Evolutionary conservation across 2,797 vertebrate genomes (phyloP), one percentile per base, ranked within the genome.

Genomic region (Cercopithecus petaurista): DNA sequence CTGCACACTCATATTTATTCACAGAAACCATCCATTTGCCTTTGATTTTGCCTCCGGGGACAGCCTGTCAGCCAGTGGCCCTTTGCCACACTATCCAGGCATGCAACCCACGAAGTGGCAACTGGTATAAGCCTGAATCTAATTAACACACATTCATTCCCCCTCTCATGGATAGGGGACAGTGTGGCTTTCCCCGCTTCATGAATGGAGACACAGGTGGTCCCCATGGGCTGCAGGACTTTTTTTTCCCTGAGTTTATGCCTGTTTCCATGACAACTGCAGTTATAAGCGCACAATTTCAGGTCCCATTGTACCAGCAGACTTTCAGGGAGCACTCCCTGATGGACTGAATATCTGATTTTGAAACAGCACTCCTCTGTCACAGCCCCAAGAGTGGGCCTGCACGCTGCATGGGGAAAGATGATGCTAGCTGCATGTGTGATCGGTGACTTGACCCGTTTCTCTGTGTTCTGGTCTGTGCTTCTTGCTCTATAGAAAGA

Each of bases 221-320:
- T 33, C 50, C n/a, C 84, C 90, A 85, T 0, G 52, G 77, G 76
- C 1, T 24, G 3, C 36, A 43, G 39, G 28, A 26, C 33, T 52
- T 7, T 33, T 52, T 85, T 64, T 64, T 17, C 7, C 7, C 30
- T 0, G 1, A 57, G 46, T 33, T 13, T 28, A 30, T 92, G 36
- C 11, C 46, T 2, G 2, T 97, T 96, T 83, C 93, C 83, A 96
- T 36, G 93, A 30, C 77, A 94, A 97, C 82, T 21, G 70, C 79
- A 55, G 52, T 15, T 48, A 2, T 30, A 33, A 17, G 13, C 52
- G 39, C 0, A 14, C 67, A 64, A 11, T 28, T 64, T 72, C 61
- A 22, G n/a, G 41, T 50, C 61, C 36, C 24, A 8, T 0, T 4
- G 6, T 19, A n/a, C 52, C 76, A 52, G 41, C 1, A 59, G 48